phyloP scores from a whole-genome alignment of 1,140 invertebrate species.

The Diachasma alloeum region DNA sequence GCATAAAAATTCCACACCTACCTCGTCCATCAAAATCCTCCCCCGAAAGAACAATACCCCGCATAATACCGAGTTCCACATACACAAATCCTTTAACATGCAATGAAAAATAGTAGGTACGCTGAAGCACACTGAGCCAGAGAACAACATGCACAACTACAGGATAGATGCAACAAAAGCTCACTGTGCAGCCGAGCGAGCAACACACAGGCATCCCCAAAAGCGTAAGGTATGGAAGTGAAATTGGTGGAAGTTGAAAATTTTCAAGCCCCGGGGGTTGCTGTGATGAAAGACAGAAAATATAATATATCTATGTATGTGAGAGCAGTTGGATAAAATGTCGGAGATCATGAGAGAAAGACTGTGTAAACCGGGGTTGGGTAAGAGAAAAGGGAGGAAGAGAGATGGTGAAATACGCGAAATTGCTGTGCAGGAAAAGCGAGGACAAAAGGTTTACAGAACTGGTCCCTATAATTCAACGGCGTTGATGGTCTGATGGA shows the following conservation, averaged over 20 bases:
- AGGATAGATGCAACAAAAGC: neutral
- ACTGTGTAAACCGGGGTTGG: neutral
- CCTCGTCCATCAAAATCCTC: neutral
- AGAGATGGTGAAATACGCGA: slow-evolving; percentile 11
- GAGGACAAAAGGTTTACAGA: slow-evolving; percentile 62
- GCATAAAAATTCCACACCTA: neutral
- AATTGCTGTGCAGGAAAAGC: slow-evolving; percentile 59
- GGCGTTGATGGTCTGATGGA: slow-evolving; percentile 59
- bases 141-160: neutral
- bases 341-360: neutral
- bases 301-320: neutral
- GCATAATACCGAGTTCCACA: neutral
- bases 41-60: neutral
- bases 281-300: neutral
- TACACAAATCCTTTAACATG: neutral
- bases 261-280: neutral
- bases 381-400: neutral
- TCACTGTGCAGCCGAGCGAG: neutral
- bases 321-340: neutral
- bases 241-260: slow-evolving; percentile 3
- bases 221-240: neutral
- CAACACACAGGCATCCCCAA: neutral
- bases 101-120: neutral
- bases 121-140: neutral
- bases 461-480: slow-evolving; percentile 60